Conservation (phyloP, 2,113 vertebrate species). For the Anarhynchus alexandrinus region DNA sequence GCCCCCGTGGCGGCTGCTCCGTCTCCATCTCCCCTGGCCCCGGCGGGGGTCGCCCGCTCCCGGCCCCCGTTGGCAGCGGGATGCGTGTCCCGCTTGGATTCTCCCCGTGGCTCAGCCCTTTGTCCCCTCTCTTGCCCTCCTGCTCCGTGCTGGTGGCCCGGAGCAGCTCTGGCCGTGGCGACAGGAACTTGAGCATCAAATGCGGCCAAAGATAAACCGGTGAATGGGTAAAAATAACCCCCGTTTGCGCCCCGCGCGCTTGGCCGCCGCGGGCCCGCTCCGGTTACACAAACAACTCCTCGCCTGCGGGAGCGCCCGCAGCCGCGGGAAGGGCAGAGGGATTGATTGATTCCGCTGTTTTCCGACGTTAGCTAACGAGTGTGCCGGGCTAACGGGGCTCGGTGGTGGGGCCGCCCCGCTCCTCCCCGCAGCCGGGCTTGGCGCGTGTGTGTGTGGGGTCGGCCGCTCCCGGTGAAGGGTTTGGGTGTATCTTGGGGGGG, state of each 20-base stretch:
- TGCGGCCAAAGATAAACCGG: neutral
- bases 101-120: neutral
- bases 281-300: neutral
- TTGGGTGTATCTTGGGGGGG: neutral
- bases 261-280: neutral
- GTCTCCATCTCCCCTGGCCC: neutral
- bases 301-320: neutral
- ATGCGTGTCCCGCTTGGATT: neutral
- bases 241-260: neutral
- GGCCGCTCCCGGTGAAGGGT: neutral
- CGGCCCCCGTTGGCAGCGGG: neutral
- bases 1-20: rapidly evolving
- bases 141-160: neutral
- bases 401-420: rapidly evolving
- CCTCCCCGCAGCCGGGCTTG: neutral
- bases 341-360: neutral
- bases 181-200: neutral
- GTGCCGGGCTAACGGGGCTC: too few species aligned
- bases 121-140: neutral
- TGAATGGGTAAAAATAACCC: neutral
- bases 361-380: neutral
- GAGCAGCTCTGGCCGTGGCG: neutral
- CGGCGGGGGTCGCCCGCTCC: neutral
- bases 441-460: neutral
- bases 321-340: neutral